These are phyloP conservation scores for Lycophotia porphyrea DNA, from an alignment of 2,888 invertebrate genomes.

Conservation along the genomic window DNA sequence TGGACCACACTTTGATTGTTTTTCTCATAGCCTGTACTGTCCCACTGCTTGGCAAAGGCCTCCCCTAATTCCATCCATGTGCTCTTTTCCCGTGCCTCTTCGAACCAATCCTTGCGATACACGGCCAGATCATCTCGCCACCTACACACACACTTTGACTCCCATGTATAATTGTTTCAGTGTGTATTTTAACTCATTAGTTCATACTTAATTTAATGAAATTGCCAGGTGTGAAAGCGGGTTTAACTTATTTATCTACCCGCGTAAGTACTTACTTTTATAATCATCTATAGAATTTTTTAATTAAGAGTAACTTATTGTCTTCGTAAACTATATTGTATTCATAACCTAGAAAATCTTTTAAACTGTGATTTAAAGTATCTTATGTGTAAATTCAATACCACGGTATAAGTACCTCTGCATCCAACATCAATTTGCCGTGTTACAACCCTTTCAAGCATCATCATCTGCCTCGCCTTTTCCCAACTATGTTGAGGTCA, in stretches of 20 bases:
- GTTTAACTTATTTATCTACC: not conserved
- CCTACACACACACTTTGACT: constrained; percentile 5
- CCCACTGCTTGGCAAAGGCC: no score
- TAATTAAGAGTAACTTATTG: not conserved
- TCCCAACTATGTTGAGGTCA: no score
- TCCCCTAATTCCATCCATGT: no score
- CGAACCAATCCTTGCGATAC: no score
- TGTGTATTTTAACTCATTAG: not conserved
- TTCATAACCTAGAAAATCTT: not conserved
- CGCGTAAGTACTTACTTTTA: not conserved
- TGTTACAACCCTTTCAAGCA: not conserved
- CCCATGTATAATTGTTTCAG: not conserved
- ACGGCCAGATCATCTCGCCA: no score
- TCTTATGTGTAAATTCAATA: not conserved
- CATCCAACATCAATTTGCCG: not conserved
- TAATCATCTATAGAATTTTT: not conserved
- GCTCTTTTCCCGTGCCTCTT: no score
- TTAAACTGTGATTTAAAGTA: not conserved
- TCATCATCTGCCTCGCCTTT: no score
- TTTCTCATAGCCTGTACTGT: no score
- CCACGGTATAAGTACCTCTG: no score
- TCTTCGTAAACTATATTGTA: not conserved
- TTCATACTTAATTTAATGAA: constrained; percentile 7
- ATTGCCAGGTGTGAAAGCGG: not conserved
- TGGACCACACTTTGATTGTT: not conserved